These are phyloP conservation scores for Orientallactaga bullata DNA, from an alignment of 2,113 vertebrate genomes.

Conservation along the genomic window DNA sequence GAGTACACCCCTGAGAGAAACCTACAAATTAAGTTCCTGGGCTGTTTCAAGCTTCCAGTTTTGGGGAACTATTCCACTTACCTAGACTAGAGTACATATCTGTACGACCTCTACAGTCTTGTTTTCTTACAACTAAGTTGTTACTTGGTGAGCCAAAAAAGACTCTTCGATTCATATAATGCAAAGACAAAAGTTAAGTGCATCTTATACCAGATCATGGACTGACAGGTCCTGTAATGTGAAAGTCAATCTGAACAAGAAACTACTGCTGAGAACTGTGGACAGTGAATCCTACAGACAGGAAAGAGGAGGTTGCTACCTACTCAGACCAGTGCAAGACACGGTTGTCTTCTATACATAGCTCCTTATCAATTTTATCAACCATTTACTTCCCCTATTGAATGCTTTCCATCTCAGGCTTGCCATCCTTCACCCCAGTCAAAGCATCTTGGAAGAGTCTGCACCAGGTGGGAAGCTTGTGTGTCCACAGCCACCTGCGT, in stretches of 20 bases:
- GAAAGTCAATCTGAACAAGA: neutral
- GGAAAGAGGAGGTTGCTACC: neutral
- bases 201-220: neutral
- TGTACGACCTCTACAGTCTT: neutral
- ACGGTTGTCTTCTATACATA: neutral
- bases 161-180: neutral
- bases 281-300: neutral
- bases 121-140: neutral
- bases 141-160: neutral
- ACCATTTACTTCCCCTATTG: neutral
- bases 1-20: neutral
- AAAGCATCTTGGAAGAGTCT: slow-evolving; percentile 11
- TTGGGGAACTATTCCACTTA: neutral
- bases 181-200: neutral
- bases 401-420: neutral
- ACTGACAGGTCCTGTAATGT: neutral
- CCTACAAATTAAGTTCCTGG: neutral
- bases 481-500: neutral
- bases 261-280: neutral
- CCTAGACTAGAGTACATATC: neutral
- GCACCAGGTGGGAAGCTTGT: neutral
- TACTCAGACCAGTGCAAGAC: neutral
- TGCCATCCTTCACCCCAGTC: neutral
- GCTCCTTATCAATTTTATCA: neutral
- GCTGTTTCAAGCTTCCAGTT: neutral